Evolutionary conservation across 2,113 vertebrate species (phyloP).

Genomic region (Mustelus asterias): DNA sequence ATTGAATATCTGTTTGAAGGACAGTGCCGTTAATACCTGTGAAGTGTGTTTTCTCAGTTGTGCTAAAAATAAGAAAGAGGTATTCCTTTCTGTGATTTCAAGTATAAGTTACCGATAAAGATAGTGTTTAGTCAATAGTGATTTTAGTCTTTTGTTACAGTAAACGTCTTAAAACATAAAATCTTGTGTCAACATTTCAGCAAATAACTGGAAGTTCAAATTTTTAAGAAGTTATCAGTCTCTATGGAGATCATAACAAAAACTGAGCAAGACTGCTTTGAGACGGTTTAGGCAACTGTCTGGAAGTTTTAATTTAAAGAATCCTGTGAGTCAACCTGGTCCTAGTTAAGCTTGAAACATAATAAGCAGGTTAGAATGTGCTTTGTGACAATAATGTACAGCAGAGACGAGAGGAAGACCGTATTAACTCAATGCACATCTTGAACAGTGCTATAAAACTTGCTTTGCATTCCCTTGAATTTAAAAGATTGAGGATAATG

Average conservation of each 20-base stretch:
- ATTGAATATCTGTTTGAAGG: too few species aligned
- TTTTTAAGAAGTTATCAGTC: too few species aligned
- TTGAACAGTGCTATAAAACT: not conserved
- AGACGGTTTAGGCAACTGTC: not conserved
- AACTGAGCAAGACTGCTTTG: not conserved
- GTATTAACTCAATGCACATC: not conserved
- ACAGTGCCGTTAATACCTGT: too few species aligned
- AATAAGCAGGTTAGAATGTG: not conserved
- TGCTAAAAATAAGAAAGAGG: too few species aligned
- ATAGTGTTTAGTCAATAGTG: too few species aligned
- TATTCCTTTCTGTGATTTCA: too few species aligned
- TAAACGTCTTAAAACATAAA: too few species aligned
- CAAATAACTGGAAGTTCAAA: too few species aligned
- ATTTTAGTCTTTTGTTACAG: too few species aligned
- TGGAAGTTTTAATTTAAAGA: constrained; percentile 12
- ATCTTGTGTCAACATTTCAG: too few species aligned
- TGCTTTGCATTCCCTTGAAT: not conserved
- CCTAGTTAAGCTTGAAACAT: not conserved
- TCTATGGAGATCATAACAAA: not conserved
- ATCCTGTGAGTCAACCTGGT: not conserved
- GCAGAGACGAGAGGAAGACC: not conserved
- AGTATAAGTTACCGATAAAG: too few species aligned
- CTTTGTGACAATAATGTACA: not conserved
- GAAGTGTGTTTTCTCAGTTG: too few species aligned
- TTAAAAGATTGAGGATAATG: not conserved